These are phyloP conservation scores for Axea sp. DNA, from an alignment of 2,888 invertebrate genomes.

Conservation along the genomic window DNA sequence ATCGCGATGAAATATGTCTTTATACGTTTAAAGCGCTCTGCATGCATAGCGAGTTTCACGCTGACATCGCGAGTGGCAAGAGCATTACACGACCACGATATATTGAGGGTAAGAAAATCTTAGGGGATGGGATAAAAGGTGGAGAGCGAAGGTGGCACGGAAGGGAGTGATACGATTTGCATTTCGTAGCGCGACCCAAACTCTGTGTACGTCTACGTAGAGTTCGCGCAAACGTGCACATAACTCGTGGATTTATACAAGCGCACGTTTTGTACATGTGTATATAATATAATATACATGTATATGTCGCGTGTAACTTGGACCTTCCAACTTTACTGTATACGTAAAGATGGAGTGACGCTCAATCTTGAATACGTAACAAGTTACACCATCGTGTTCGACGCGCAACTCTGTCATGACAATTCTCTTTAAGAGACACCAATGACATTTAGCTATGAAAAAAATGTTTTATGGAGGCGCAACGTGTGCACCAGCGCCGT, in stretches of 20 bases:
- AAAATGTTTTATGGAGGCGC: too few species aligned
- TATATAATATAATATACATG: constrained; percentile 28
- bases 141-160: too few species aligned
- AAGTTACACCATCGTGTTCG: constrained; percentile 63
- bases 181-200: constrained; percentile 70
- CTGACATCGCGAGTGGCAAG: constrained; percentile 52
- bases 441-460: constrained; percentile 22
- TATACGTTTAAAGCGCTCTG: constrained; percentile 53
- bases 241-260: constrained; percentile 18
- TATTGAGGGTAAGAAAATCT: constrained; percentile 63
- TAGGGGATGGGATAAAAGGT: constrained; percentile 50
- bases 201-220: constrained; percentile 62
- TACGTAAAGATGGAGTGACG: constrained; percentile 66
- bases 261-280: constrained; percentile 15
- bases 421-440: constrained; percentile 55
- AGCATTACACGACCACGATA: constrained; percentile 52
- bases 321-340: constrained; percentile 54
- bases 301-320: constrained; percentile 26
- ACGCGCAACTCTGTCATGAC: constrained; percentile 47
- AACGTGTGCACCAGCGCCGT: too few species aligned
- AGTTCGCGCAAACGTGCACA: constrained; percentile 60
- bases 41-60: constrained; percentile 41
- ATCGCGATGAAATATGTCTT: constrained; percentile 63
- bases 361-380: constrained; percentile 72
- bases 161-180: constrained; percentile 75